These are phyloP conservation scores for Antennarius maculatus DNA, from an alignment of 2,797 vertebrate genomes.

Conservation along the genomic window DNA sequence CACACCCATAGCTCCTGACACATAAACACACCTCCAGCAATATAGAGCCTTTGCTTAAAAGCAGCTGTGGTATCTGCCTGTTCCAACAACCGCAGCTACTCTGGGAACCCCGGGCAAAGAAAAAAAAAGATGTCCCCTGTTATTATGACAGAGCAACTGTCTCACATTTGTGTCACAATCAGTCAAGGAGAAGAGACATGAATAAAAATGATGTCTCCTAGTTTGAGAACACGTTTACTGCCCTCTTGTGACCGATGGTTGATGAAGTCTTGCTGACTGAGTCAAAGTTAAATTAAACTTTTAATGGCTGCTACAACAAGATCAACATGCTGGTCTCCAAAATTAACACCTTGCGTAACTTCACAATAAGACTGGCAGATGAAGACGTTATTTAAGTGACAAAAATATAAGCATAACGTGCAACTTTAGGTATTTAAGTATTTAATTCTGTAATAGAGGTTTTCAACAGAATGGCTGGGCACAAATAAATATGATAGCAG, in stretches of 20 bases:
- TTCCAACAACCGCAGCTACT: conserved; percentile 39
- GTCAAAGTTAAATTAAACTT: conserved; percentile 3
- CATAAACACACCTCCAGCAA: conserved; percentile 40
- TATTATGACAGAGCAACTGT: conserved; percentile 28
- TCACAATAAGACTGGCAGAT: too few species aligned
- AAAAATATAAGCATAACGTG: too few species aligned
- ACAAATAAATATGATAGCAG: too few species aligned
- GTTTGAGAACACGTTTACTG: conserved; percentile 33
- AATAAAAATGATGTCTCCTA: conserved; percentile 16
- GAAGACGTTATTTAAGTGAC: too few species aligned
- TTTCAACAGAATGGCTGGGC: too few species aligned
- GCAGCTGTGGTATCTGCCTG: conserved; percentile 60
- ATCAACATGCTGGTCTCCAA: too few species aligned
- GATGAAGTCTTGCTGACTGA: conserved; percentile 23
- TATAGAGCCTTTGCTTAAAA: conserved; percentile 9
- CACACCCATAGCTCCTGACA: not conserved
- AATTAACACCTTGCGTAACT: too few species aligned
- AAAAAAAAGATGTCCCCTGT: conserved; percentile 4
- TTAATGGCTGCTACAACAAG: too few species aligned
- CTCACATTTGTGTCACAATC: conserved; percentile 34
- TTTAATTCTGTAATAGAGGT: too few species aligned
- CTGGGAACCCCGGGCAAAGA: conserved; percentile 29
- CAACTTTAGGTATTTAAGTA: too few species aligned
- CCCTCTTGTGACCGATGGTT: conserved; percentile 57
- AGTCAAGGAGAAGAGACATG: conserved; percentile 30